Conservation (phyloP, 2,797 vertebrate genomes). For the Varecia variegata region DNA sequence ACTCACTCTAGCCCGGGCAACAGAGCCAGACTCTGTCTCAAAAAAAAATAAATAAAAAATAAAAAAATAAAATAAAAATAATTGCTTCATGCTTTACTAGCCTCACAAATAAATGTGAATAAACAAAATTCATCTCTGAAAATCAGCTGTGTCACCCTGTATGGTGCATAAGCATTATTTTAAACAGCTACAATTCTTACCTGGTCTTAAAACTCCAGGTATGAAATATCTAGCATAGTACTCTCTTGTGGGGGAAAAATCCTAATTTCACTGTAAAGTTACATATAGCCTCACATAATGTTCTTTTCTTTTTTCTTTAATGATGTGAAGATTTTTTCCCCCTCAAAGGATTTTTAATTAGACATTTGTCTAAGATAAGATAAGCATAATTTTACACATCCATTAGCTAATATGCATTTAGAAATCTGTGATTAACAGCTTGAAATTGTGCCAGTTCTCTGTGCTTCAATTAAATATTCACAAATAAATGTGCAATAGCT, state of each 20-base stretch:
- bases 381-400: conserved; percentile 68
- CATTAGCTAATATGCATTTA: conserved; percentile 70
- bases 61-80: not conserved
- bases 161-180: not conserved
- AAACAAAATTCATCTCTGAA: conserved; percentile 38
- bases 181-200: conserved; percentile 5
- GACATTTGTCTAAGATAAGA: conserved; percentile 72
- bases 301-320: conserved; percentile 43
- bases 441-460: conserved; percentile 72
- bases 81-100: conserved; percentile 14
- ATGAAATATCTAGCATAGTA: not conserved
- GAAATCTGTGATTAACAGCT: conserved; percentile 67
- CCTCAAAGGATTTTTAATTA: conserved; percentile 72
- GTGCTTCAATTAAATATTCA: conserved; percentile 66
- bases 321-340: conserved; percentile 18
- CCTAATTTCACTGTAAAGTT: not conserved
- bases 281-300: conserved; percentile 15
- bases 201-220: conserved; percentile 6
- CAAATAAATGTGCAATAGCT: conserved; percentile 62
- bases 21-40: too few species aligned
- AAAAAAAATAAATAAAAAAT: too few species aligned
- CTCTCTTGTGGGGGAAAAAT: not conserved
- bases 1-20: too few species aligned
- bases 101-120: not conserved
- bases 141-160: not conserved